These are phyloP conservation scores for Meandrina meandrites DNA, from an alignment of 92 coral and sea anemone genomes.

Conservation along the genomic window DNA sequence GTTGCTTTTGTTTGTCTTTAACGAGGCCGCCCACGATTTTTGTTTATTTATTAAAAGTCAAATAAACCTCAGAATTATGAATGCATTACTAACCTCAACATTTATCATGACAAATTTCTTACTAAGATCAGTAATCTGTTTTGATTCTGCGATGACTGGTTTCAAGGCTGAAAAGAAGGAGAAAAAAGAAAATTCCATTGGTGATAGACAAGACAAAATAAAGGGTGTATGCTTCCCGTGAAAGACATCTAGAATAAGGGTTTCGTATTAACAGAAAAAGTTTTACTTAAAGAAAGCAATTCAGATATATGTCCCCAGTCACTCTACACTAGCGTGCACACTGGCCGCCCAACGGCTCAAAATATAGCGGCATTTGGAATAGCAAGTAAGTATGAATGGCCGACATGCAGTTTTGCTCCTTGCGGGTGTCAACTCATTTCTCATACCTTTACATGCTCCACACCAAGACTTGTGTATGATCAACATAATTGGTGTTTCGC, in stretches of 20 bases:
- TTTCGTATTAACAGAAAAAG: neutral
- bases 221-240: neutral
- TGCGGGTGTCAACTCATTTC: neutral
- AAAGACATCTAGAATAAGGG: neutral
- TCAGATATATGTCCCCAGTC: neutral
- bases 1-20: neutral
- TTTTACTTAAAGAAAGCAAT: neutral
- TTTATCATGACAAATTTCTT: constrained; percentile 90
- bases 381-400: too few relatives aligned
- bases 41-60: too few relatives aligned
- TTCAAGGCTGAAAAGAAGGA: constrained; percentile 69
- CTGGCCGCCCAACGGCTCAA: too few relatives aligned
- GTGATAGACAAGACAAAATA: neutral
- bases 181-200: neutral
- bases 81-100: constrained; percentile 63
- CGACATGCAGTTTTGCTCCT: too few relatives aligned
- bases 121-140: constrained; percentile 78
- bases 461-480: constrained; percentile 91
- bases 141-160: constrained; percentile 82
- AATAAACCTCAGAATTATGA: neutral
- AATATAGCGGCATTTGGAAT: too few relatives aligned
- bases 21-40: too few relatives aligned
- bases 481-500: constrained; percentile 80
- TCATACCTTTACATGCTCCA: constrained; percentile 86
- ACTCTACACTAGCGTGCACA: neutral